These are phyloP conservation scores for Girardia tigrina DNA, from an alignment of 2,888 invertebrate species.

Conservation along the genomic window DNA sequence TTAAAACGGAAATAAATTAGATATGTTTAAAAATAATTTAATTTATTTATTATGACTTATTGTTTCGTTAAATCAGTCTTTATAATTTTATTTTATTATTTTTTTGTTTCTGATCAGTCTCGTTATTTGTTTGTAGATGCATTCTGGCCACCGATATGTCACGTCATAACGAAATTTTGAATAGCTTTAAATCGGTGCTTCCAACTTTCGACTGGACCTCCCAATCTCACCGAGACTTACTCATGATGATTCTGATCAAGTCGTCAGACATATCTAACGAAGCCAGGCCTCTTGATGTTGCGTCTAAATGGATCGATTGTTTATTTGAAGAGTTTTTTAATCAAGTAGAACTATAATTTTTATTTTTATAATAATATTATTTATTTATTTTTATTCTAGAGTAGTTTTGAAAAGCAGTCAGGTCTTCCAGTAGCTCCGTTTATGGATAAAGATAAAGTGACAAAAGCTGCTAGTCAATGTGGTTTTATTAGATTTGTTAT, in stretches of 20 bases:
- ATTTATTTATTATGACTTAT: not conserved
- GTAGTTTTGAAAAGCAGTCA: conserved; percentile 67
- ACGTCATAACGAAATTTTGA: conserved; percentile 48
- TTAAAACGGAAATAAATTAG: not conserved
- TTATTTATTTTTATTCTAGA: conserved; percentile 54
- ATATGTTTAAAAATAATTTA: not conserved
- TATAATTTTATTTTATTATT: not conserved
- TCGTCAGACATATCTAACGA: conserved; percentile 52
- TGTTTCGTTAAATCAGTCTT: not conserved
- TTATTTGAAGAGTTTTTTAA: conserved; percentile 51
- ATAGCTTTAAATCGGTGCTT: conserved; percentile 41
- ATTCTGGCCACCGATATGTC: conserved; percentile 51
- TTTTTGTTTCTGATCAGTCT: not conserved
- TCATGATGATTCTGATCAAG: conserved; percentile 51
- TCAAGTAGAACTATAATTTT: conserved; percentile 43
- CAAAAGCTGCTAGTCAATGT: conserved; percentile 68
- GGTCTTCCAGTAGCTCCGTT: conserved; percentile 70
- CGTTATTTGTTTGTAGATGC: not conserved
- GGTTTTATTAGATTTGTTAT: conserved; percentile 69
- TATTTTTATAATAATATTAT: not conserved
- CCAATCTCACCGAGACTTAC: conserved; percentile 45
- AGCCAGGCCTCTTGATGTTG: conserved; percentile 49
- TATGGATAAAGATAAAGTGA: conserved; percentile 72
- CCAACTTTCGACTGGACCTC: conserved; percentile 43
- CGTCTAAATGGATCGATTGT: conserved; percentile 51